Percentiles rank a stretch among this genome's conserved stretches.
Evolutionary conservation across 1,140 invertebrate species (phyloP).

Genomic region (Meloidogyne floridensis): DNA sequence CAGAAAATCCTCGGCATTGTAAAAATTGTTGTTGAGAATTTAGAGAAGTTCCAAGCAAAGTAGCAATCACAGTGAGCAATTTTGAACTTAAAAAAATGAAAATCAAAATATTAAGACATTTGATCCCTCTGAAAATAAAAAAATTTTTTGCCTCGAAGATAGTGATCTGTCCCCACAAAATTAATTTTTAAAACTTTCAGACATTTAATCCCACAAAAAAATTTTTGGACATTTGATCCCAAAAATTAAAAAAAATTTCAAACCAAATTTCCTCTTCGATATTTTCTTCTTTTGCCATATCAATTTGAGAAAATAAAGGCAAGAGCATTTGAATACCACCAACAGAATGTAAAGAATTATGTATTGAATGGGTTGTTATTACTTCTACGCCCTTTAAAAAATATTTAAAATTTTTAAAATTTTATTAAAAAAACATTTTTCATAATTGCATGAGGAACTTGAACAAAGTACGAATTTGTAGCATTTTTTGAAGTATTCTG

Average conservation of each 20-base stretch:
- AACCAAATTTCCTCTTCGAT: slow-evolving; percentile 70
- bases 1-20: slow-evolving; percentile 93
- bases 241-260: slow-evolving; percentile 28
- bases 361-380: slow-evolving; percentile 96
- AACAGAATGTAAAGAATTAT: slow-evolving; percentile 96
- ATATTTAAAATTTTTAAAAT: not conserved
- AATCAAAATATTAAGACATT: slow-evolving; percentile 11
- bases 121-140: not conserved
- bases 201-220: no score
- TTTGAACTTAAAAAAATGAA: slow-evolving; percentile 78
- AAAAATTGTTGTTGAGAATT: slow-evolving; percentile 98
- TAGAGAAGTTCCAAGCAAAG: slow-evolving; percentile 90
- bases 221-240: not conserved
- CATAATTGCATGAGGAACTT: slow-evolving; percentile 82
- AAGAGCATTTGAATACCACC: slow-evolving; percentile 98
- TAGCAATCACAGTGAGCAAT: slow-evolving; percentile 92
- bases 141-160: not conserved
- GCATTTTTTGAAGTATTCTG: slow-evolving; percentile 78
- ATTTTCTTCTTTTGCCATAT: slow-evolving; percentile 71
- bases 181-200: no score
- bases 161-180: not conserved
- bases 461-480: slow-evolving; percentile 86
- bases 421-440: slow-evolving; percentile 27
- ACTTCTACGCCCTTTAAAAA: slow-evolving; percentile 88
- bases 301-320: slow-evolving; percentile 94